Evolutionary conservation across 1,140 invertebrate species (phyloP), one percentile per base, ranked within the genome.

Genomic region (Cherax destructor): DNA sequence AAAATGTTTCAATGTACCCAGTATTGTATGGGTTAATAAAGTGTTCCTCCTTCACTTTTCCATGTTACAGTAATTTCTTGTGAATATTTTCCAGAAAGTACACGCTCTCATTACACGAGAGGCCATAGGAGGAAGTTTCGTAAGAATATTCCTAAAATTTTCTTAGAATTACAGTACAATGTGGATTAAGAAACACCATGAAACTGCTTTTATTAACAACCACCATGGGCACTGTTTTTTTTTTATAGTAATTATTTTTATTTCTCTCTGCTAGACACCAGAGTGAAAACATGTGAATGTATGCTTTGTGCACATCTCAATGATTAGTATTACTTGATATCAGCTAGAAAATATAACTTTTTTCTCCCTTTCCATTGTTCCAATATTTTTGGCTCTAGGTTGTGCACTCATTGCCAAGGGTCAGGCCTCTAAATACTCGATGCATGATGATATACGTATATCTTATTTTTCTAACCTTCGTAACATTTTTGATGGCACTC

Each of bases 31-130:
- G 61, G 13, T 65, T 65, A 16, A 18, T 6, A 65, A 18, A 65
- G 61, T 59, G 16, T 59, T 16, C 56, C 61, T 18, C 61, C 61
- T 21, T 18, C 18, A 18, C 61, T 18, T 13, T 65, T 13, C 16
- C 21, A 65, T 18, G 21, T 65, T 65, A 65, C 16, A 65, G 61
- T 21, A 65, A 50, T 52, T 80, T 80, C 21, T n/a, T 52, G 50
- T 50, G 78, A 52, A 80, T 80, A 52, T 52, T 80, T 52, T 80
- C 78, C 78, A 80, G 78, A 80, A 52, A 13, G 21, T 80, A 50
- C 47, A 50, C 78, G 78, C 78, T 52, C 78, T 50, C 78, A 80
- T 52, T 21, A 52, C 78, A 80, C 47, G 78, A 47, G 78, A 80
- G 50, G 78, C 78, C 78, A 50, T 52, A 80, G 50, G 78, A 80